These are phyloP conservation scores for Melanerpes formicivorus DNA, from an alignment of 2,113 vertebrate genomes.

Conservation along the genomic window DNA sequence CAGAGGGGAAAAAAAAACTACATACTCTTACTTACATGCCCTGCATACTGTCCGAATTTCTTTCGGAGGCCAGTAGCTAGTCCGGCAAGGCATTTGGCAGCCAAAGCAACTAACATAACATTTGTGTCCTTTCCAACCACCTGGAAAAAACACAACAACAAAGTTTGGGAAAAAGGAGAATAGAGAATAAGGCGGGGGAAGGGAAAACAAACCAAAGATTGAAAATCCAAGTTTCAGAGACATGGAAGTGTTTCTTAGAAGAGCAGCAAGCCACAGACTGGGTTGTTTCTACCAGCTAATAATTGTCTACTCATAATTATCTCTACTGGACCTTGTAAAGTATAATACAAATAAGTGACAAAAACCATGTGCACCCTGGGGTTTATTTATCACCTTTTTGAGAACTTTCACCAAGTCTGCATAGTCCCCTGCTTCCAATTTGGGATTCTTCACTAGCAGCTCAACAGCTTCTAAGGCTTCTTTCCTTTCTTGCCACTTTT, in stretches of 20 bases:
- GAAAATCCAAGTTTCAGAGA: neutral
- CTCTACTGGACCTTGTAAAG: neutral
- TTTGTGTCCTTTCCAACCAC: constrained; percentile 98
- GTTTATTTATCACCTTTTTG: constrained; percentile 86
- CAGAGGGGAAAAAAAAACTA: neutral
- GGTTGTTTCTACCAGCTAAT: neutral
- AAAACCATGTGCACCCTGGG: neutral
- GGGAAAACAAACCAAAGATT: neutral
- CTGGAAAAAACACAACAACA: constrained; percentile 64
- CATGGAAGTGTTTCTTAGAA: neutral
- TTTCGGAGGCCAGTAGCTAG: constrained; percentile 92
- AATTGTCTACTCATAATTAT: neutral
- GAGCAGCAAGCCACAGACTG: neutral
- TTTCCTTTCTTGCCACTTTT: constrained; percentile 99
- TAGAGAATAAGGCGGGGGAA: too few relatives aligned
- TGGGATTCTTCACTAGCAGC: constrained; percentile 90
- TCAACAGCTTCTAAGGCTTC: constrained; percentile 94
- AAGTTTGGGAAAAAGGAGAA: too few relatives aligned
- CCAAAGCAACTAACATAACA: constrained; percentile 94
- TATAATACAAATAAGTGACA: neutral
- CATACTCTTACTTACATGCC: constrained; percentile 84
- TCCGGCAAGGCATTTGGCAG: constrained; percentile 93
- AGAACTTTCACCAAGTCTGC: constrained; percentile 93
- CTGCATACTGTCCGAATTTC: constrained; percentile 96
- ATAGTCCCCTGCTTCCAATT: constrained; percentile 93